Percentiles rank a stretch among this genome's conserved stretches.
Evolutionary conservation across 1,140 invertebrate species (phyloP).

Genomic region (Papilio helenus): DNA sequence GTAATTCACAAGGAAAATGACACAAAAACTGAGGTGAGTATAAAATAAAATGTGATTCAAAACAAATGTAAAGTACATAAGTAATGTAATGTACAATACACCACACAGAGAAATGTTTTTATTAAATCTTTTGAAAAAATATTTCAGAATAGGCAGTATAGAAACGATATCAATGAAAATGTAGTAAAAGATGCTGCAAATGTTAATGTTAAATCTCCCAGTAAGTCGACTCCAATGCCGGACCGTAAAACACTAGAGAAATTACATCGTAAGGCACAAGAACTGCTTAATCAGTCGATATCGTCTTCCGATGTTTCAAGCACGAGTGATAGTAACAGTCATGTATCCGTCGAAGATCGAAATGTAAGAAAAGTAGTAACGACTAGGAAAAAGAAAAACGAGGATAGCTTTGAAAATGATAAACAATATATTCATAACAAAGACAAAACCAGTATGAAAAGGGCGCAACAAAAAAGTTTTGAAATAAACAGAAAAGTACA

Average conservation of each 20-base stretch:
- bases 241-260: constrained; percentile 61
- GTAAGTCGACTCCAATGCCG: constrained; percentile 42
- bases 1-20: constrained; percentile 27
- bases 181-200: constrained; percentile 26
- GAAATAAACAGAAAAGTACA: background rate
- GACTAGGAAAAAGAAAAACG: constrained; percentile 25
- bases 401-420: constrained; percentile 32
- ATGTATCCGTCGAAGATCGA: constrained; percentile 37
- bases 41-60: background rate
- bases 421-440: constrained; percentile 27
- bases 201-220: constrained; percentile 28
- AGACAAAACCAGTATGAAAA: constrained; percentile 41
- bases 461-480: constrained; percentile 31
- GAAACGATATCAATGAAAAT: constrained; percentile 14
- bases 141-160: constrained; percentile 30
- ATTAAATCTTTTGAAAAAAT: background rate
- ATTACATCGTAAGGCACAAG: constrained; percentile 72
- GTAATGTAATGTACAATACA: background rate
- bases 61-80: constrained; percentile 22
- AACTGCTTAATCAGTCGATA: constrained; percentile 64
- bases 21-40: constrained; percentile 17
- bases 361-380: constrained; percentile 37
- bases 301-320: constrained; percentile 64
- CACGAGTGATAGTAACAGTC: constrained; percentile 48
- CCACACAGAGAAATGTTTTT: constrained; percentile 7